Evolutionary conservation across 2,888 invertebrate genomes (phyloP).

Genomic region (Neocrepidodera transversa): DNA sequence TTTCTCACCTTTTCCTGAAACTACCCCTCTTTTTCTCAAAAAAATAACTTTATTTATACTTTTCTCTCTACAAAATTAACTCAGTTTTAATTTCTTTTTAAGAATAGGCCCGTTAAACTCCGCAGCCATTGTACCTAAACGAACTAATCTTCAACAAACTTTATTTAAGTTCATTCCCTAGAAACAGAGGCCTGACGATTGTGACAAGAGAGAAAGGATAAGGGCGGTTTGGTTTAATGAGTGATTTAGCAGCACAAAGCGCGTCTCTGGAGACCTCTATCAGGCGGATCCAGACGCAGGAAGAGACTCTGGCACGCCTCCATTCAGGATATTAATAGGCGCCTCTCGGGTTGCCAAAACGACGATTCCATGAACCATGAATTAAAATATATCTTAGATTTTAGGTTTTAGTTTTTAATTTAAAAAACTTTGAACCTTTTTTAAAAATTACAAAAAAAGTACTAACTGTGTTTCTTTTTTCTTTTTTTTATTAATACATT

Average conservation of each 20-base stretch:
- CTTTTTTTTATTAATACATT: no score
- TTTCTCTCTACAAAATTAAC: no score
- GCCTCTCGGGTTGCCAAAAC: slow-evolving; percentile 18
- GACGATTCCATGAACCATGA: slow-evolving; percentile 23
- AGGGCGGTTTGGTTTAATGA: slow-evolving; percentile 54
- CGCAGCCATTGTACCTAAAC: no score
- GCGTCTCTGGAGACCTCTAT: slow-evolving; percentile 57
- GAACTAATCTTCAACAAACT: slow-evolving; percentile 4
- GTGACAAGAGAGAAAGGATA: slow-evolving; percentile 26
- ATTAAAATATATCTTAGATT: slow-evolving; percentile 21
- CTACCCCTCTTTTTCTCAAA: no score
- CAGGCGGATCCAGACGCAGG: slow-evolving; percentile 57
- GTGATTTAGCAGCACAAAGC: slow-evolving; percentile 60
- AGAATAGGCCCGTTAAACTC: no score
- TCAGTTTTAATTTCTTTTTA: no score
- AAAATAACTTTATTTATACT: no score
- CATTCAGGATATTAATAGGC: slow-evolving; percentile 27
- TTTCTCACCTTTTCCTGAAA: no score
- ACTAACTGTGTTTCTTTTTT: no score
- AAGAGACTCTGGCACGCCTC: slow-evolving; percentile 29
- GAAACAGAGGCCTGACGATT: slow-evolving; percentile 15
- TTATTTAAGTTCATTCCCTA: slow-evolving; percentile 18
- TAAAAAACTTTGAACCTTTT: no score
- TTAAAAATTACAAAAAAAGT: no score
- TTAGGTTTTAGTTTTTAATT: neutral